phyloP scores from a whole-genome alignment of 2,888 invertebrate species.

The Eristalis intricaria region DNA sequence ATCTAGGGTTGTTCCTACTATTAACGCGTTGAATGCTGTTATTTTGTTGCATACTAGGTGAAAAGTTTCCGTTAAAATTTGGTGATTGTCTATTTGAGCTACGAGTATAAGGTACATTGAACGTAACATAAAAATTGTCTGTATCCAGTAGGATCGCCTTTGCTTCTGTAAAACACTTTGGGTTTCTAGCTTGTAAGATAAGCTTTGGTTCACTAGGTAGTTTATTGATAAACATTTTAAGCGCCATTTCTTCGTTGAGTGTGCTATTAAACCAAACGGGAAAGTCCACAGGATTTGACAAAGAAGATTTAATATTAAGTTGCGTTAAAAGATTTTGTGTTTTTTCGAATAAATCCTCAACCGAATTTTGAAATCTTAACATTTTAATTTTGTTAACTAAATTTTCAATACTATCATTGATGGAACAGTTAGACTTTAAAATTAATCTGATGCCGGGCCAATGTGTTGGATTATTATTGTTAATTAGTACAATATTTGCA shows the following conservation, averaged over 20 bases:
- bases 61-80: no score
- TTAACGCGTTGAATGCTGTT: no score
- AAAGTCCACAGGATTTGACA: not conserved
- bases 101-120: not conserved
- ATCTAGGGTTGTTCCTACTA: no score
- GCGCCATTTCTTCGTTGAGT: not conserved
- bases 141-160: not conserved
- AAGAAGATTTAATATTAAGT: slow-evolving; percentile 6
- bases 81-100: not conserved
- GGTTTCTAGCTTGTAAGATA: not conserved
- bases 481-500: slow-evolving; percentile 8
- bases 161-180: not conserved
- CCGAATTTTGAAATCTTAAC: slow-evolving; percentile 14
- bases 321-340: not conserved
- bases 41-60: no score
- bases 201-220: slow-evolving; percentile 3
- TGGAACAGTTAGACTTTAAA: not conserved
- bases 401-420: slow-evolving; percentile 1
- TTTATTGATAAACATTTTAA: not conserved
- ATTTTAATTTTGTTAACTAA: slow-evolving; percentile 9
- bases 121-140: not conserved
- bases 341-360: slow-evolving; percentile 5
- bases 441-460: not conserved
- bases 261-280: not conserved
- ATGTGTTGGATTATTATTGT: not conserved